Percentiles rank a stretch among this genome's conserved stretches.
Evolutionary conservation across 2,888 invertebrate species (phyloP).

Genomic region (Tiliacea citrago): DNA sequence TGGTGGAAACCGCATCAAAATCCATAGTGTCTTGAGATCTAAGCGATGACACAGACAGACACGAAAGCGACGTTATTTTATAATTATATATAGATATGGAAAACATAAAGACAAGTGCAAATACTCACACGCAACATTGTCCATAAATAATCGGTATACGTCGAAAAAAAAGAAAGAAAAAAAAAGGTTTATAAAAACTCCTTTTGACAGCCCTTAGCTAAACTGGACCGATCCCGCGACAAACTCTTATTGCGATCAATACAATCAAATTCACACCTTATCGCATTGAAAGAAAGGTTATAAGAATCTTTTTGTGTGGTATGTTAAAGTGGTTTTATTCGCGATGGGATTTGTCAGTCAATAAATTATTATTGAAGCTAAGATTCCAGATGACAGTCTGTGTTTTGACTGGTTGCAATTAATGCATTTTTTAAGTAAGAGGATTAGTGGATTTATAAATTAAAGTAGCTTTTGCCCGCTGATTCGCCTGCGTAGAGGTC

Average conservation of each 20-base stretch:
- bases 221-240: slow-evolving; percentile 60
- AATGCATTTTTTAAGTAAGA: slow-evolving; percentile 75
- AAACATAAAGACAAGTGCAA: background rate
- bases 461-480: background rate
- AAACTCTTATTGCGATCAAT: slow-evolving; percentile 3
- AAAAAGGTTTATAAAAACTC: slow-evolving; percentile 26
- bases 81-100: background rate
- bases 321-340: slow-evolving; percentile 42
- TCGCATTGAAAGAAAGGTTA: slow-evolving; percentile 4
- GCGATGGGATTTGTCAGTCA: slow-evolving; percentile 83
- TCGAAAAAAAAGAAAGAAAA: slow-evolving; percentile 21
- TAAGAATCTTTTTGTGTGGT: background rate
- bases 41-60: background rate
- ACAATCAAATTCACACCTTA: slow-evolving; percentile 56
- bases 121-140: slow-evolving; percentile 40
- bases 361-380: slow-evolving; percentile 70
- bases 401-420: slow-evolving; percentile 83
- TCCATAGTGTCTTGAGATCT: background rate
- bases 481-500: no score
- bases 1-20: background rate
- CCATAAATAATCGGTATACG: slow-evolving; percentile 37
- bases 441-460: slow-evolving; percentile 71
- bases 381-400: slow-evolving; percentile 64
- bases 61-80: background rate
- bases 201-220: slow-evolving; percentile 66